Evolutionary conservation across 2,113 vertebrate species (phyloP).

Genomic region (Macroglossus sobrinus): DNA sequence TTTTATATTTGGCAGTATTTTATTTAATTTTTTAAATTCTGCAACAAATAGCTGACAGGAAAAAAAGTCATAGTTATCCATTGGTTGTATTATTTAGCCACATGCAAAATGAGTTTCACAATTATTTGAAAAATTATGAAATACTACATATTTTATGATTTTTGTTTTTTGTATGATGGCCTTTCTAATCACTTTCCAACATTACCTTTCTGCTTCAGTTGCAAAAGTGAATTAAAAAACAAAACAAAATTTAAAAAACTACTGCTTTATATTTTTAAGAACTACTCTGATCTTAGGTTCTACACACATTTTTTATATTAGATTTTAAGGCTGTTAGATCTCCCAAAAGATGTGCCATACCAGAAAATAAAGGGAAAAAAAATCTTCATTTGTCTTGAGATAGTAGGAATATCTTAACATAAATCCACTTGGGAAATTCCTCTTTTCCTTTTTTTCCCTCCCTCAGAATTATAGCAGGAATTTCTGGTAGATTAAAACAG

Average conservation of each 20-base stretch:
- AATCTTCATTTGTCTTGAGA: neutral
- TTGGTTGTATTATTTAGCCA: neutral
- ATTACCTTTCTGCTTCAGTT: neutral
- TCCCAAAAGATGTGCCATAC: neutral
- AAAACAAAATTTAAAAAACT: neutral
- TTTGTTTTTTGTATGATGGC: neutral
- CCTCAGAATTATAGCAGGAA: neutral
- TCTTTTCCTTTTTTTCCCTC: neutral
- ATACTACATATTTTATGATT: neutral
- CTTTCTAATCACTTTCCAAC: neutral
- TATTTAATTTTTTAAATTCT: neutral
- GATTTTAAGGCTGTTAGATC: neutral
- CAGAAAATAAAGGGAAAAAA: neutral
- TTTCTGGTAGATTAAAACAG: neutral
- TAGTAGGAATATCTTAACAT: neutral
- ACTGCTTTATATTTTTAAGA: neutral
- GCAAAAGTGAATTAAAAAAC: neutral
- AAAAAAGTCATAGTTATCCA: neutral
- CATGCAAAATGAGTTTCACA: neutral
- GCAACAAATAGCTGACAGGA: neutral
- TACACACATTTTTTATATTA: neutral
- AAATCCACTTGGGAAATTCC: neutral
- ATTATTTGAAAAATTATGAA: constrained; percentile 11
- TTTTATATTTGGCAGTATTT: neutral
- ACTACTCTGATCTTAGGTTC: neutral